Conservation (phyloP, 2,888 invertebrate species). For the Colletes collaris region DNA sequence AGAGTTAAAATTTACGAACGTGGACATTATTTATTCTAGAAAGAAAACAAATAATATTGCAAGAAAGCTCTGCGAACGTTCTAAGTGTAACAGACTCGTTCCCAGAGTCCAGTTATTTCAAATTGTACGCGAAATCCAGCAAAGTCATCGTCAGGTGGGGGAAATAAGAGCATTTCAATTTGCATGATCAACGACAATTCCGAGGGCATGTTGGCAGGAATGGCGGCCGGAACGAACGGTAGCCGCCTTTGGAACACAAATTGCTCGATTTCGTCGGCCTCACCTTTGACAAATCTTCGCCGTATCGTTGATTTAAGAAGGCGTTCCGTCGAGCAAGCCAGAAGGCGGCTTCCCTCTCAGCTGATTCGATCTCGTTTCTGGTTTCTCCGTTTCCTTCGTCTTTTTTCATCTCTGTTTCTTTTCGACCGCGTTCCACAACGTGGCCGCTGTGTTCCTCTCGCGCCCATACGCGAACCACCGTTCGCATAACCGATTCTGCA, state of each 20-base stretch:
- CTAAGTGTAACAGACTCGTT: no score
- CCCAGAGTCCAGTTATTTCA: neutral
- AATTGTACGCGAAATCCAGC: neutral
- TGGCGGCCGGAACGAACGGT: constrained; percentile 1
- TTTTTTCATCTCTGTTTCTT: constrained; percentile 28
- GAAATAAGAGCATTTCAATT: constrained; percentile 16
- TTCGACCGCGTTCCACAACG: constrained; percentile 30
- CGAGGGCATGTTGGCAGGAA: constrained; percentile 11
- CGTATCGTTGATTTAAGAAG: constrained; percentile 64
- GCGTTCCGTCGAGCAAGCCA: constrained; percentile 41
- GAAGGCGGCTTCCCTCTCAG: constrained; percentile 60
- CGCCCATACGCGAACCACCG: constrained; percentile 40
- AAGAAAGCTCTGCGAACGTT: no score
- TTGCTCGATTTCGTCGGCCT: constrained; percentile 44
- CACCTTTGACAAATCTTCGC: constrained; percentile 62
- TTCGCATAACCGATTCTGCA: constrained; percentile 62
- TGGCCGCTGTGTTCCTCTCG: constrained; percentile 35
- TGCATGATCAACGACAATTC: constrained; percentile 5
- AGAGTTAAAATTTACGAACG: no score
- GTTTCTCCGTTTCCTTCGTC: constrained; percentile 48
- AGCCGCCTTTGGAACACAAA: constrained; percentile 53
- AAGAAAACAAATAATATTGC: no score
- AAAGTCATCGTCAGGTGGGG: neutral
- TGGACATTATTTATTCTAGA: no score
- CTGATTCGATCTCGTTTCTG: constrained; percentile 67